Percentiles rank a stretch among this genome's conserved stretches.
Evolutionary conservation across 2,888 invertebrate genomes (phyloP).

Genomic region (Meteorus cinctellus): DNA sequence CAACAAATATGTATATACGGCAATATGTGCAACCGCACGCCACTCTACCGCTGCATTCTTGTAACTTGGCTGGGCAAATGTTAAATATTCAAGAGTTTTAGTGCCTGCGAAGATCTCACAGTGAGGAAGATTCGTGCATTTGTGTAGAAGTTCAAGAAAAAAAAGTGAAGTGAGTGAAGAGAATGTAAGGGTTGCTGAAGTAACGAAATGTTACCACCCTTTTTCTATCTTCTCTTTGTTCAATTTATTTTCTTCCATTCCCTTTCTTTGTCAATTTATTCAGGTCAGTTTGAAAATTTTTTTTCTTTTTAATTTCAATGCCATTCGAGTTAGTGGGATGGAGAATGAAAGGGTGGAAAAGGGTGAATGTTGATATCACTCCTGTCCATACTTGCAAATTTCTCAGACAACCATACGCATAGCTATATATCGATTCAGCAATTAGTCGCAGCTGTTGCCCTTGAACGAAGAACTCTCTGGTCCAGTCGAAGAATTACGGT

Average conservation of each 20-base stretch:
- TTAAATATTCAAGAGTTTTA: constrained; percentile 45
- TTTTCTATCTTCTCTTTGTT: constrained; percentile 14
- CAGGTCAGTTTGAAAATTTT: neutral
- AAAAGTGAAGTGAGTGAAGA: neutral
- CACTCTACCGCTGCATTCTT: constrained; percentile 37
- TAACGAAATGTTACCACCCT: constrained; percentile 37
- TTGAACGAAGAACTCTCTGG: constrained; percentile 50
- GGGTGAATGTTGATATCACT: neutral
- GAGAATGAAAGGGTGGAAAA: constrained; percentile 6
- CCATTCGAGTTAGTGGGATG: neutral
- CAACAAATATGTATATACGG: constrained; percentile 41
- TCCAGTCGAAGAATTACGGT: constrained; percentile 45
- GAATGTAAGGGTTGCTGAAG: constrained; percentile 8
- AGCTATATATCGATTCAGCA: constrained; percentile 51
- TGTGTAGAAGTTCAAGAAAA: neutral
- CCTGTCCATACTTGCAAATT: constrained; percentile 21
- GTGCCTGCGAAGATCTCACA: neutral
- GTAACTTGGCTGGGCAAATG: constrained; percentile 39
- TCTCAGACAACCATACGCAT: constrained; percentile 3
- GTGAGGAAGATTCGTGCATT: constrained; percentile 20
- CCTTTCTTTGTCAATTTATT: neutral
- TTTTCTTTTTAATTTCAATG: neutral
- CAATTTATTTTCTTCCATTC: constrained; percentile 12
- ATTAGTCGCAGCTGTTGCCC: constrained; percentile 59
- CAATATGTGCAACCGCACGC: constrained; percentile 44